phyloP scores from a whole-genome alignment of 2,888 invertebrate species.

The Galeruca laticollis region DNA sequence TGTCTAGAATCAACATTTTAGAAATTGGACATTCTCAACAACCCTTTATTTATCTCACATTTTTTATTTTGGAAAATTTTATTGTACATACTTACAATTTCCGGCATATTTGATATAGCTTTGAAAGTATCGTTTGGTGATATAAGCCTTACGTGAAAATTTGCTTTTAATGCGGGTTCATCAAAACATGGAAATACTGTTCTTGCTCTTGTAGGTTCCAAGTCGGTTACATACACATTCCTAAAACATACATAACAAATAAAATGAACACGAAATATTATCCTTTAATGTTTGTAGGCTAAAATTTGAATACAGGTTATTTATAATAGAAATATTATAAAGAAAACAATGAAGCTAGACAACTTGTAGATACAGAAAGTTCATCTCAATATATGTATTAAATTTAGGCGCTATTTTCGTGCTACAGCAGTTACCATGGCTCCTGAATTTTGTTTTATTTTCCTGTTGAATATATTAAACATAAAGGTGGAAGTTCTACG shows the following conservation, averaged over 20 bases:
- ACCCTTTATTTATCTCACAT: background rate
- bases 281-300: too few species aligned
- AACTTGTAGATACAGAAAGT: too few species aligned
- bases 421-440: too few species aligned
- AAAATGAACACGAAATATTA: background rate
- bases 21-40: too few species aligned
- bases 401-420: too few species aligned
- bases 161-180: constrained; percentile 56
- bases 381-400: too few species aligned
- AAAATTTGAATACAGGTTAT: too few species aligned
- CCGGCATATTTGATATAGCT: constrained; percentile 56
- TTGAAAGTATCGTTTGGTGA: constrained; percentile 52
- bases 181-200: constrained; percentile 57
- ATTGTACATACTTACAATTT: constrained; percentile 57
- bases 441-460: too few species aligned
- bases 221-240: constrained; percentile 52
- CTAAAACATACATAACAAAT: constrained; percentile 41
- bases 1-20: background rate
- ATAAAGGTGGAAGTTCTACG: too few species aligned
- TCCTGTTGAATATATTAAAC: too few species aligned
- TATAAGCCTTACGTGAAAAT: constrained; percentile 51
- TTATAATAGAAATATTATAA: too few species aligned
- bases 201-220: constrained; percentile 54
- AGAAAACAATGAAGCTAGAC: too few species aligned
- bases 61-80: background rate